Conservation (phyloP, 2,888 invertebrate species). For the Crocallis elinguaria region DNA sequence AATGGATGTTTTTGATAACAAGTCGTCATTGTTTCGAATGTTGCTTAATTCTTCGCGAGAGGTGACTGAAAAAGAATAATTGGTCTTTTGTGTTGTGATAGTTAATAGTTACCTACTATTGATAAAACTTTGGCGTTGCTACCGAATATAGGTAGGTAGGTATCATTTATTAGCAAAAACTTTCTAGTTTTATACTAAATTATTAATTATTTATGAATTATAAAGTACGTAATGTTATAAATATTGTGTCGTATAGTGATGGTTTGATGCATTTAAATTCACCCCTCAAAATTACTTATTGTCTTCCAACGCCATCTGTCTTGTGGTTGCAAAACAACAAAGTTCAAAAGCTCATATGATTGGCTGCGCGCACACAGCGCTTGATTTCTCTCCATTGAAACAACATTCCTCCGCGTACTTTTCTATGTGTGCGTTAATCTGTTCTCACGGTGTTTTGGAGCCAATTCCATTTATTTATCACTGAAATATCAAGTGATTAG, state of each 20-base stretch:
- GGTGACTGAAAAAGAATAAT: neutral
- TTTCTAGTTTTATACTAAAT: neutral
- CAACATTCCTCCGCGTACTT: constrained; percentile 83
- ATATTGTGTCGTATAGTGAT: neutral
- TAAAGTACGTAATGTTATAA: neutral
- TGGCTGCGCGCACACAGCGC: constrained; percentile 70
- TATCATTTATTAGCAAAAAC: neutral
- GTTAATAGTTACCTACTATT: neutral
- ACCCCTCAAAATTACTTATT: constrained; percentile 47
- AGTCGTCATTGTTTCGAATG: constrained; percentile 51
- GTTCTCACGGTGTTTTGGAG: constrained; percentile 70
- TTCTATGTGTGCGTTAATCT: constrained; percentile 70
- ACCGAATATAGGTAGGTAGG: neutral
- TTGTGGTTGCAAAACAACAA: constrained; percentile 51
- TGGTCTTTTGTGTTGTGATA: neutral
- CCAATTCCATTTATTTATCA: constrained; percentile 50
- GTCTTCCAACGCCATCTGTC: constrained; percentile 68
- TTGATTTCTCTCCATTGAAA: constrained; percentile 84
- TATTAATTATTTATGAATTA: too few relatives aligned
- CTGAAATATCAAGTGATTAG: constrained; percentile 53
- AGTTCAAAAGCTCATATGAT: constrained; percentile 72
- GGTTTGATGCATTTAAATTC: constrained; percentile 32
- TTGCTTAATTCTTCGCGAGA: constrained; percentile 1
- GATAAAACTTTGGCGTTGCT: constrained; percentile 17
- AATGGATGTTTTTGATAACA: constrained; percentile 82